Percentiles rank a stretch among this genome's conserved stretches.
Evolutionary conservation across 2,113 vertebrate genomes (phyloP).

Genomic region (Sterna hirundo): DNA sequence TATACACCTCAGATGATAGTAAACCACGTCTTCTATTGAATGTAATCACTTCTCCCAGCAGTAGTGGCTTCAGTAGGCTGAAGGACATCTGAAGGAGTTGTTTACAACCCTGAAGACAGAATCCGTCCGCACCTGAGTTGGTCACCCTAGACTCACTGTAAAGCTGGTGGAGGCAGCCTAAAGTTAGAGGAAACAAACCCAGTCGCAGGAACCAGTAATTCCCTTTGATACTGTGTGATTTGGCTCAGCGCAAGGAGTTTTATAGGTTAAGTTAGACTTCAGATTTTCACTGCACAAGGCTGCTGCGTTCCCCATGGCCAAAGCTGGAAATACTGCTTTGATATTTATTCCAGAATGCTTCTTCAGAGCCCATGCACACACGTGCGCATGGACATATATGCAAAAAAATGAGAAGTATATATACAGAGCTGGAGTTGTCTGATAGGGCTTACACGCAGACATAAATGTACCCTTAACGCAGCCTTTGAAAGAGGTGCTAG

Average conservation of each 20-base stretch:
- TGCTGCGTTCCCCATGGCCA: not conserved
- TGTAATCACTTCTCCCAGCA: not conserved
- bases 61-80: not conserved
- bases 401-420: rapidly evolving
- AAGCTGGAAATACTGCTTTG: not conserved
- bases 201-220: not conserved
- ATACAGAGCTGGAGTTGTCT: not conserved
- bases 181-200: not conserved
- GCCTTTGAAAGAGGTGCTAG: not conserved
- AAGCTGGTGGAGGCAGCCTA: not conserved
- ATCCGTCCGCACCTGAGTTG: rapidly evolving
- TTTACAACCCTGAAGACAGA: not conserved
- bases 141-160: not conserved
- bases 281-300: not conserved
- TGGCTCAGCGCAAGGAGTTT: not conserved
- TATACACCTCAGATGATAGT: not conserved
- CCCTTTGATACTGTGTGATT: not conserved
- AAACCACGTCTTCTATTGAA: not conserved
- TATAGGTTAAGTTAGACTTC: not conserved
- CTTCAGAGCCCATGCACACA: not conserved
- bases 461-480: not conserved
- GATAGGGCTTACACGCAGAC: rapidly evolving
- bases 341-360: not conserved
- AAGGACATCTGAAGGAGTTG: not conserved
- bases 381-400: rapidly evolving